phyloP scores from a whole-genome alignment of 2,797 vertebrate genomes.

The Acridotheres tristis region DNA sequence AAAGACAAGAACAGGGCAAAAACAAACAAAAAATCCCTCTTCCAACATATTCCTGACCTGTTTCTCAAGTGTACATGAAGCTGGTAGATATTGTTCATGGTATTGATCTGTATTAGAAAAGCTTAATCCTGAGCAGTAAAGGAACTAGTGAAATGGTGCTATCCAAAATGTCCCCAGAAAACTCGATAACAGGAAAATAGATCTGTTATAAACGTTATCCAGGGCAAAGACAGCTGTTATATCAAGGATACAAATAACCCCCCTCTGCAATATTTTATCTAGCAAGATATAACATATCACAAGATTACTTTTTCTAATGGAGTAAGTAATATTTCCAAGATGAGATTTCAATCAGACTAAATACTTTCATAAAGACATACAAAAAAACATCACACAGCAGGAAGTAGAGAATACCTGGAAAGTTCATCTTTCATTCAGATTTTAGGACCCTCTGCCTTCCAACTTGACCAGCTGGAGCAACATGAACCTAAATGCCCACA shows the following conservation, averaged over 20 bases:
- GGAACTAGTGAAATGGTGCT: neutral
- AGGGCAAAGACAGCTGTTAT: neutral
- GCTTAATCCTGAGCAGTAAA: neutral
- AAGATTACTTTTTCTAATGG: neutral
- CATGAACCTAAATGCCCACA: neutral
- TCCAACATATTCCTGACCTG: neutral
- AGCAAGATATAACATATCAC: neutral
- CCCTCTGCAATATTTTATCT: neutral
- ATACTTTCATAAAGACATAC: neutral
- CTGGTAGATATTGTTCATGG: neutral
- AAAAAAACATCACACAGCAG: neutral
- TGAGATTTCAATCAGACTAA: neutral
- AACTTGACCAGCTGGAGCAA: neutral
- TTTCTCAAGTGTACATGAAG: neutral
- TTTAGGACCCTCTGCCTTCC: neutral
- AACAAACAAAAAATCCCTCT: neutral
- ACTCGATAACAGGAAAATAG: fast-evolving
- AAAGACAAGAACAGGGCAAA: neutral
- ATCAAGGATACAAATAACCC: neutral
- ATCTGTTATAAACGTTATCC: neutral
- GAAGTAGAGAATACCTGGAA: neutral
- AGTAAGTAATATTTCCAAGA: neutral
- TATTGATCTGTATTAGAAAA: neutral
- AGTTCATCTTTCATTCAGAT: neutral
- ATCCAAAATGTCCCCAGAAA: neutral